phyloP scores from a whole-genome alignment of 2,888 invertebrate genomes.

The Neuroscelio doddi region DNA sequence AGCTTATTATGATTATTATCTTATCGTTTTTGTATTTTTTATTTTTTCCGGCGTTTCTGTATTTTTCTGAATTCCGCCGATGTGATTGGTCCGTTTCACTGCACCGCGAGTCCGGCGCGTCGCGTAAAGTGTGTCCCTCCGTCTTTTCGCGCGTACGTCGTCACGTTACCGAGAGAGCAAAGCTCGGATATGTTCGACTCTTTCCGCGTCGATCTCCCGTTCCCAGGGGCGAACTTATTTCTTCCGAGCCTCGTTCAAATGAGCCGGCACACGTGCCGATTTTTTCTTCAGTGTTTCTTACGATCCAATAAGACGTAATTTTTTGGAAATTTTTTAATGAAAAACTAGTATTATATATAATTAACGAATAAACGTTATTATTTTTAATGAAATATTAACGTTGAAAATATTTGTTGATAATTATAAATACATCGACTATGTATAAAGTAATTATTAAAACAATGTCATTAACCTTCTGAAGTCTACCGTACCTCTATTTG shows the following conservation, averaged over 20 bases:
- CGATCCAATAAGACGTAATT: too few relatives aligned
- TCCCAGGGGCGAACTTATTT: background rate
- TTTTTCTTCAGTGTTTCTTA: too few relatives aligned
- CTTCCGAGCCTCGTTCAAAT: background rate
- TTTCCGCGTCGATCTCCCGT: slow-evolving; percentile 48
- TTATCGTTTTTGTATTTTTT: slow-evolving; percentile 5
- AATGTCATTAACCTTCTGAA: too few relatives aligned
- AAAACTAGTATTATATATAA: too few relatives aligned
- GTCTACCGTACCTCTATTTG: too few relatives aligned
- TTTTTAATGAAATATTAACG: background rate
- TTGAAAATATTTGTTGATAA: too few relatives aligned
- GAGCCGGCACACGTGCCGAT: background rate
- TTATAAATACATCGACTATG: too few relatives aligned
- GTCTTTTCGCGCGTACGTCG: slow-evolving; percentile 36
- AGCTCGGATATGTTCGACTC: slow-evolving; percentile 60
- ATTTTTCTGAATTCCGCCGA: slow-evolving; percentile 27
- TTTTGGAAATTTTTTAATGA: too few relatives aligned
- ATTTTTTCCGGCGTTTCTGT: slow-evolving; percentile 27
- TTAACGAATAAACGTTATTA: too few relatives aligned
- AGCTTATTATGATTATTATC: too few relatives aligned
- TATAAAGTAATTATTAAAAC: too few relatives aligned
- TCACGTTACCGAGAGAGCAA: slow-evolving; percentile 25
- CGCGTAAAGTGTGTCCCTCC: slow-evolving; percentile 37
- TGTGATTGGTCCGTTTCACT: slow-evolving; percentile 12
- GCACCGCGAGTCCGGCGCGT: slow-evolving; percentile 12